phyloP scores from a whole-genome alignment of 2,113 vertebrate genomes.

The Cyphomyrus plagiostoma region DNA sequence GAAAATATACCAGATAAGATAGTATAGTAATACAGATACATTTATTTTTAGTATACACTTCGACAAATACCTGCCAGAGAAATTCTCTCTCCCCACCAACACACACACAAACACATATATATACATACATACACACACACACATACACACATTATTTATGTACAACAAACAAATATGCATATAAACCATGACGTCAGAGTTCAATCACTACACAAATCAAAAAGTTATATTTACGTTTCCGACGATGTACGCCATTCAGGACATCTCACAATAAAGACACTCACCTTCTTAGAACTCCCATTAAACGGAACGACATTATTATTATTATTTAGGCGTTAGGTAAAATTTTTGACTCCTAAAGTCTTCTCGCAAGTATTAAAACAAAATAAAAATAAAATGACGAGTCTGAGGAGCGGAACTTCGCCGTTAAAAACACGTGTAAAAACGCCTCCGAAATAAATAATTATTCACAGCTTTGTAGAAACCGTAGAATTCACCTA shows the following conservation, averaged over 20 bases:
- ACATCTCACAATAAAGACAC: constrained; percentile 17
- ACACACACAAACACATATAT: too few species aligned
- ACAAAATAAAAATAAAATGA: not conserved
- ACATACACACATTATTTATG: not conserved
- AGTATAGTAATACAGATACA: not conserved
- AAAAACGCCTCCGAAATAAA: not conserved
- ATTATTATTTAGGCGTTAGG: not conserved
- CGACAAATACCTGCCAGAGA: not conserved
- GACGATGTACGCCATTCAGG: not conserved
- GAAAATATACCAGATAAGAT: not conserved
- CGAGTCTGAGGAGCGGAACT: not conserved
- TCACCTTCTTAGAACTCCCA: constrained; percentile 58
- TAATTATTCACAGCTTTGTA: not conserved
- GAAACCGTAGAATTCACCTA: not conserved
- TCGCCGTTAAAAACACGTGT: not conserved
- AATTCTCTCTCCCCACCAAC: not conserved
- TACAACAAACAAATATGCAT: not conserved
- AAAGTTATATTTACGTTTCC: not conserved
- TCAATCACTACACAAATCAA: not conserved
- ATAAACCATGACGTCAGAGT: not conserved
- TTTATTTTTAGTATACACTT: not conserved
- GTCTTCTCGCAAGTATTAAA: not conserved
- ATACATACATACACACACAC: not conserved
- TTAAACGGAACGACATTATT: constrained; percentile 57
- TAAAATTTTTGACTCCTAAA: not conserved